These are phyloP conservation scores for Decapterus maruadsi DNA, from an alignment of 2,797 vertebrate genomes.

Conservation along the genomic window DNA sequence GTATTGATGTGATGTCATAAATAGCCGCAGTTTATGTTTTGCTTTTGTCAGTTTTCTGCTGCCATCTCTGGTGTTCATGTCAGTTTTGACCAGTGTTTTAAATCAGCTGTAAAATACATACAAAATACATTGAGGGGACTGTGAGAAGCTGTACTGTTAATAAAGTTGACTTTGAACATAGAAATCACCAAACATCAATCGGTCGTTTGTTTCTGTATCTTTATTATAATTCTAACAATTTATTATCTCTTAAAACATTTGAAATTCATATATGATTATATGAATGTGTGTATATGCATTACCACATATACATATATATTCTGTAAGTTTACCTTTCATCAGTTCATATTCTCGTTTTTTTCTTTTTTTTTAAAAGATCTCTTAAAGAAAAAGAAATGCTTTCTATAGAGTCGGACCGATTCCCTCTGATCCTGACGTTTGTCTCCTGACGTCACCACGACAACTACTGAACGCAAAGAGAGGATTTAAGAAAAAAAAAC, in stretches of 20 bases:
- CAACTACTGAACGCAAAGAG: slow-evolving; percentile 26
- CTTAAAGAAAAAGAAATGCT: slow-evolving; percentile 81
- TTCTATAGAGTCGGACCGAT: slow-evolving; percentile 82
- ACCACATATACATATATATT: slow-evolving; percentile 86
- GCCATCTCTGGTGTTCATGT: too few relatives aligned
- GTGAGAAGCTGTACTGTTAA: too few relatives aligned
- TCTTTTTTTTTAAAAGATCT: slow-evolving; percentile 76
- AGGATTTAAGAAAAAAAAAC: slow-evolving; percentile 23
- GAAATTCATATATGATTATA: slow-evolving; percentile 86
- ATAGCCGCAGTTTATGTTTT: too few relatives aligned
- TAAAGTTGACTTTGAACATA: too few relatives aligned
- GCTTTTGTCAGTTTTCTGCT: too few relatives aligned
- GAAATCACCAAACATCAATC: slow-evolving; percentile 40
- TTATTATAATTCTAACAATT: slow-evolving; percentile 90
- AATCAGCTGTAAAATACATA: too few relatives aligned
- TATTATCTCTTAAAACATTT: slow-evolving; percentile 90
- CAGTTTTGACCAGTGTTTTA: too few relatives aligned
- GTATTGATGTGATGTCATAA: too few relatives aligned
- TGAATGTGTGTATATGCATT: slow-evolving; percentile 85
- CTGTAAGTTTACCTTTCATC: slow-evolving; percentile 85
- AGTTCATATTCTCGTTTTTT: slow-evolving; percentile 76
- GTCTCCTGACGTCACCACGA: slow-evolving; percentile 21
- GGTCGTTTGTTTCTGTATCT: slow-evolving; percentile 83
- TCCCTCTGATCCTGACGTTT: slow-evolving; percentile 34
- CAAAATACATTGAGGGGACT: too few relatives aligned